A percentile compares a stretch with the other conserved stretches of the same genome.
These are phyloP conservation scores for Caradrina kadenii DNA, from an alignment of 2,888 invertebrate genomes.

Conservation along the genomic window DNA sequence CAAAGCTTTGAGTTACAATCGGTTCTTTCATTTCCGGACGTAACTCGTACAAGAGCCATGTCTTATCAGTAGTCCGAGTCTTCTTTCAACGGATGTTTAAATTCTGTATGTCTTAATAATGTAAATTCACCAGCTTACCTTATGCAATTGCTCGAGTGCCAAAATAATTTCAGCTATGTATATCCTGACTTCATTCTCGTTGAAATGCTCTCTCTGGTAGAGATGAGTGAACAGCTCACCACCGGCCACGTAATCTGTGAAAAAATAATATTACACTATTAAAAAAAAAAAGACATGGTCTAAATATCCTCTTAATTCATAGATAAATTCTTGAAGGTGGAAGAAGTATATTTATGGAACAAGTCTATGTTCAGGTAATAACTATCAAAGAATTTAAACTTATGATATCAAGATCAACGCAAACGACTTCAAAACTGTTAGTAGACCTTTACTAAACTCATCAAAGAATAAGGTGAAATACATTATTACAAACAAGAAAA, in stretches of 20 bases:
- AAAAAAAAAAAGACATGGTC: conserved; percentile 4
- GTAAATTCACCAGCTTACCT: conserved; percentile 89
- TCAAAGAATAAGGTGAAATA: not conserved
- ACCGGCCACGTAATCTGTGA: conserved; percentile 98
- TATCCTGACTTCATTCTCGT: conserved; percentile 96
- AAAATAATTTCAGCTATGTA: conserved; percentile 99
- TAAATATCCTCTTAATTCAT: not conserved
- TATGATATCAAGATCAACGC: no score
- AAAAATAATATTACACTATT: conserved; percentile 35
- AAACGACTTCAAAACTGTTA: no score
- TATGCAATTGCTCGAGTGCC: conserved; percentile 98
- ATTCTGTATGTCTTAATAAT: not conserved
- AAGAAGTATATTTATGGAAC: not conserved
- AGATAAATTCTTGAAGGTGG: not conserved
- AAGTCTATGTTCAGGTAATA: no score
- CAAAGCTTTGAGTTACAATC: not conserved
- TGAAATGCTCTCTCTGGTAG: conserved; percentile 97
- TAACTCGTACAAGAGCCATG: not conserved
- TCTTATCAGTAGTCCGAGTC: no score
- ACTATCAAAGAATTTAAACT: not conserved
- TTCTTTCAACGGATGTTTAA: not conserved
- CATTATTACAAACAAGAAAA: conserved; percentile 8
- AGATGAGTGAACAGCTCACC: conserved; percentile 99
- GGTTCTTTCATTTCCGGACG: no score
- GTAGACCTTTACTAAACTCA: not conserved